Conservation (phyloP, 2,888 invertebrate genomes). For the Listrodromus nycthemerus region DNA sequence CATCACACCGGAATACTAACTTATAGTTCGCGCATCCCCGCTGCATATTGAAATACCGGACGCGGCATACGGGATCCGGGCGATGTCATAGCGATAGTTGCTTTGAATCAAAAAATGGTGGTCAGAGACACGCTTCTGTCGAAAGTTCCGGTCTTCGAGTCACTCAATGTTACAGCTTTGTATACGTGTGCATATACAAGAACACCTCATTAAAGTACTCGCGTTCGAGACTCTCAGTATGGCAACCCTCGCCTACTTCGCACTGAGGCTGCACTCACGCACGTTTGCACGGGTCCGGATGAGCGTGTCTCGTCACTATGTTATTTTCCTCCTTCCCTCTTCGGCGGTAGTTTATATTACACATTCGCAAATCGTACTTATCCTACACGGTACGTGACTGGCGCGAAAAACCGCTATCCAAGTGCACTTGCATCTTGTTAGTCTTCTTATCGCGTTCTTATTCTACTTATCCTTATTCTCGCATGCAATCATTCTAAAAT, state of each 20-base stretch:
- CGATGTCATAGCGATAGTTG: not conserved
- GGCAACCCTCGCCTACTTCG: constrained; percentile 49
- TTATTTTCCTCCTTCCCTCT: constrained; percentile 9
- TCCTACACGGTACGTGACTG: constrained; percentile 31
- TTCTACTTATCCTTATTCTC: not conserved
- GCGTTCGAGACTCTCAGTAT: constrained; percentile 41
- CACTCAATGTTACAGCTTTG: not conserved
- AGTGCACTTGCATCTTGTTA: constrained; percentile 42
- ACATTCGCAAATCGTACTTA: constrained; percentile 32
- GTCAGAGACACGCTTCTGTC: not conserved
- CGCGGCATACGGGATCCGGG: not conserved
- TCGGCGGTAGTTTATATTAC: not conserved
- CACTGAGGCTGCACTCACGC: constrained; percentile 39
- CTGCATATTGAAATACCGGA: not conserved
- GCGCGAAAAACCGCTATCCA: constrained; percentile 2
- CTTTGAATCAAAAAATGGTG: not conserved
- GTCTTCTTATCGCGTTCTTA: too few relatives aligned
- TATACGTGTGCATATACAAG: too few relatives aligned
- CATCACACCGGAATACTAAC: too few relatives aligned
- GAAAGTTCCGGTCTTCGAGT: constrained; percentile 2
- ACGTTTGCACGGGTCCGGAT: constrained; percentile 42
- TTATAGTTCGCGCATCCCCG: not conserved
- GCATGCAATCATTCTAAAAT: too few relatives aligned
- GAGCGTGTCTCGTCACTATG: constrained; percentile 4
- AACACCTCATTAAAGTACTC: not conserved